Evolutionary conservation across 1,140 invertebrate genomes (phyloP).

Genomic region (Drosophila mauritiana): DNA sequence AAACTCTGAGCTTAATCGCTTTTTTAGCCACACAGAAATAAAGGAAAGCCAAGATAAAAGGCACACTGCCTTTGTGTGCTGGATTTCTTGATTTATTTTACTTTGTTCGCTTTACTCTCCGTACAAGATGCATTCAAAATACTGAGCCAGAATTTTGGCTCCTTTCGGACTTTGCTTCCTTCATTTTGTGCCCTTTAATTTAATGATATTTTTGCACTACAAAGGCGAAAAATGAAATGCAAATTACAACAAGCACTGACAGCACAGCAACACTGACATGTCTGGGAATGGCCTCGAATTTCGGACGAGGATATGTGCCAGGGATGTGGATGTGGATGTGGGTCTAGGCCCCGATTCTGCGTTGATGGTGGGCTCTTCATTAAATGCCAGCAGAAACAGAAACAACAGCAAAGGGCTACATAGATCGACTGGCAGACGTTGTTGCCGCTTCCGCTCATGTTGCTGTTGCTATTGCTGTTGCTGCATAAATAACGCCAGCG

Average conservation of each 20-base stretch:
- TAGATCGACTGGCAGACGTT: conserved; percentile 36
- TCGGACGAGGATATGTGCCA: conserved; percentile 17
- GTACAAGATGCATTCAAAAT: conserved; percentile 6
- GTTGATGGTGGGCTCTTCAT: conserved; percentile 64
- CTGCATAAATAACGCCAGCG: conserved; percentile 71
- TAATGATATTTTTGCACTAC: conserved; percentile 73
- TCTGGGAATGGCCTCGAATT: conserved; percentile 69
- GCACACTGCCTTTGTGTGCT: background rate
- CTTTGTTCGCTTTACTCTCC: conserved; percentile 8
- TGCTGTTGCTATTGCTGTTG: conserved; percentile 27
- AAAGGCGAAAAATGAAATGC: conserved; percentile 76
- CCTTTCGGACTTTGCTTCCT: conserved; percentile 8
- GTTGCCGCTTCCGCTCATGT: conserved; percentile 19
- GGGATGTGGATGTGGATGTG: conserved; percentile 4
- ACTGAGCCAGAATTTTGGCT: conserved; percentile 4
- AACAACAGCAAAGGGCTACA: conserved; percentile 25
- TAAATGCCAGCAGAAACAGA: conserved; percentile 53
- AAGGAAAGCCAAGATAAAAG: background rate
- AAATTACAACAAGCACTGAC: conserved; percentile 63
- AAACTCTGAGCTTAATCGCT: conserved; percentile 24
- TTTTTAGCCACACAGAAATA: background rate
- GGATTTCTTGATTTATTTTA: conserved; percentile 42
- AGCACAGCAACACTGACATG: conserved; percentile 46
- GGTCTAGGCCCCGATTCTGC: conserved; percentile 13
- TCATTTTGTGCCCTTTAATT: conserved; percentile 62